Conservation (phyloP, 2,888 invertebrate genomes). For the Platycheirus rosarum region DNA sequence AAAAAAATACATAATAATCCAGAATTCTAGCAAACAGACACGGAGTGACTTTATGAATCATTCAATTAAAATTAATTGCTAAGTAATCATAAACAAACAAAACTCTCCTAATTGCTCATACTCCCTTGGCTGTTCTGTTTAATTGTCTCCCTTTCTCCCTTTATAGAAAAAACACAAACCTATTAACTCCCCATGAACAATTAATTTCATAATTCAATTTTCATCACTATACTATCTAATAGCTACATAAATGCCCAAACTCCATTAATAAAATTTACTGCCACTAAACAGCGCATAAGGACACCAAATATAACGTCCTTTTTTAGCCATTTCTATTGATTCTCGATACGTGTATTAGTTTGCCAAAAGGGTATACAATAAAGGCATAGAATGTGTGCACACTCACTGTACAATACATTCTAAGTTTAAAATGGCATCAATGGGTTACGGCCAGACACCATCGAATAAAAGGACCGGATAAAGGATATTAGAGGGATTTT, state of each 20-base stretch:
- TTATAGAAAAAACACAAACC: background rate
- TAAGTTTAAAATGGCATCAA: slow-evolving; percentile 66
- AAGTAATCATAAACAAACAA: slow-evolving; percentile 30
- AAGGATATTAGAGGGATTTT: slow-evolving; percentile 66
- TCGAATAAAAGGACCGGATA: slow-evolving; percentile 63
- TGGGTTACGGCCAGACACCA: slow-evolving; percentile 70
- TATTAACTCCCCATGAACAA: slow-evolving; percentile 19
- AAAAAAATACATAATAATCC: too few species aligned
- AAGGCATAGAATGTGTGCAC: background rate
- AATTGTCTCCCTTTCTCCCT: background rate
- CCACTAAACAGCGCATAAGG: slow-evolving; percentile 64
- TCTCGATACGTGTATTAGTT: background rate
- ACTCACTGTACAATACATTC: slow-evolving; percentile 24
- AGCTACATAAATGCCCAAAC: slow-evolving; percentile 63
- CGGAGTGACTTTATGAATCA: slow-evolving; percentile 18
- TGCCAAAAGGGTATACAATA: background rate
- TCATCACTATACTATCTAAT: slow-evolving; percentile 37
- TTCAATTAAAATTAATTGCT: slow-evolving; percentile 56
- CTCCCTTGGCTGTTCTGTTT: background rate
- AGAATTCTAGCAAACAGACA: background rate
- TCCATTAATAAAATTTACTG: slow-evolving; percentile 69
- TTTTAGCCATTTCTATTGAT: slow-evolving; percentile 27
- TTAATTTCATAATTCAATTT: slow-evolving; percentile 70
- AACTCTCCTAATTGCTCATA: slow-evolving; percentile 22
- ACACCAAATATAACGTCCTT: slow-evolving; percentile 39